Evolutionary conservation across 2,888 invertebrate genomes (phyloP), one percentile per base, ranked within the genome.

Genomic region (Cataglyphis cursor): DNA sequence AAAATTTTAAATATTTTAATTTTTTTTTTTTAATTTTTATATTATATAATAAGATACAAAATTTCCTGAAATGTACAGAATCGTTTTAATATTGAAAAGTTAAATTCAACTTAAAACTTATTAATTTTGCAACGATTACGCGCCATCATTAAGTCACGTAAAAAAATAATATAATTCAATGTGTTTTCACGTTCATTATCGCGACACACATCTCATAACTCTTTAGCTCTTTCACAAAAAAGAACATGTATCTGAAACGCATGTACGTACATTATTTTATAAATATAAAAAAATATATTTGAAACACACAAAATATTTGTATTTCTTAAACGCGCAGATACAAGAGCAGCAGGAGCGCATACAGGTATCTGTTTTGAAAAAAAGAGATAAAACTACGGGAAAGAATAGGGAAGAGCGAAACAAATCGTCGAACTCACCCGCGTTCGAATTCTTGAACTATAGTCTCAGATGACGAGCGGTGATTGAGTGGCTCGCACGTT

Each of bases 401-500:
- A 1, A n/a, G 9, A 24, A 28, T 38, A 54, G 44, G 31, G n/a
- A n/a, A n/a, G 18, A 24, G 15, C 3, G 44, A 59, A 35, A 51
- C 0, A 51, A 64, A 64, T 66, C 15, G 38, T 75, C 41, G n/a
- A 57, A 85, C 88, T 85, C 51, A 86, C 90, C 90, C 81, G 21
- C 31, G 24, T 70, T 72, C 24, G 21, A 72, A 76, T 70, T 76
- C 72, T 72, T 72, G 76, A 54, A 54, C 51, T 28, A 41, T 15
- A 68, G 78, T 35, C 59, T 18, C 10, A 18, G 44, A 9, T 57
- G 59, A 44, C n/a, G 74, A 78, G 57, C 59, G 35, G 66, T 54
- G 78, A 78, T 87, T 74, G 75, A 64, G 70, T 81, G 88, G 85
- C 54, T 87, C 80, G 89, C 87, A 87, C 89, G 87, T 89, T 89